Evolutionary conservation across 2,888 invertebrate species (phyloP), one percentile per base, ranked within the genome.

Genomic region (Brenthis ino): DNA sequence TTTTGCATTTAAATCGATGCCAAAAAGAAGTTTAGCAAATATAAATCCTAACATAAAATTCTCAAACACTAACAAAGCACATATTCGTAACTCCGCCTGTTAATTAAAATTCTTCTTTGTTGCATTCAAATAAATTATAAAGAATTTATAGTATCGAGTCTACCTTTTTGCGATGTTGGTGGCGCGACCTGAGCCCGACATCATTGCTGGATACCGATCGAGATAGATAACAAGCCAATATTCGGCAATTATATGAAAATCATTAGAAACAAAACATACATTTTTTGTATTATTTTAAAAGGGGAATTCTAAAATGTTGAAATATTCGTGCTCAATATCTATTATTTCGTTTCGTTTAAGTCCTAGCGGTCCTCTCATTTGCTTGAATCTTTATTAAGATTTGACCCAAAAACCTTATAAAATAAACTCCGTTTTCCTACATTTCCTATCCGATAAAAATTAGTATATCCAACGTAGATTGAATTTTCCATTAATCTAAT

Each of bases 51-150:
- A 63, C 37, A 54, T 14, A 43, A 6, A 53, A 63, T 16, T 53
- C 51, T 14, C n/a, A 6, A 53, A 53, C 51, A 16, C 37, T 37
- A 24, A 37, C 53, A 20, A 57, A 54, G 64, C 67, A 56, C 60
- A 48, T 28, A 60, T 60, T 16, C 28, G 28, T 54, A 63, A 65
- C 68, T 72, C 72, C 64, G 57, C 63, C 72, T n/a, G 67, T 70
- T 74, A 77, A 77, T 77, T 77, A 77, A 77, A 77, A 76, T 77
- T 73, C 71, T 76, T 72, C 72, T 73, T 71, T 73, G 72, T 73
- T 69, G 77, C 73, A 74, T 69, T 69, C 74, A 69, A 72, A 76
- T 78, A 79, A 74, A 79, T 77, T 77, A 73, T 69, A 69, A 63
- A 64, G 64, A 74, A 78, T 78, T 78, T 79, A 78, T 78, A 58